phyloP scores from a whole-genome alignment of 2,888 invertebrate species.

The Anticlea derivata region DNA sequence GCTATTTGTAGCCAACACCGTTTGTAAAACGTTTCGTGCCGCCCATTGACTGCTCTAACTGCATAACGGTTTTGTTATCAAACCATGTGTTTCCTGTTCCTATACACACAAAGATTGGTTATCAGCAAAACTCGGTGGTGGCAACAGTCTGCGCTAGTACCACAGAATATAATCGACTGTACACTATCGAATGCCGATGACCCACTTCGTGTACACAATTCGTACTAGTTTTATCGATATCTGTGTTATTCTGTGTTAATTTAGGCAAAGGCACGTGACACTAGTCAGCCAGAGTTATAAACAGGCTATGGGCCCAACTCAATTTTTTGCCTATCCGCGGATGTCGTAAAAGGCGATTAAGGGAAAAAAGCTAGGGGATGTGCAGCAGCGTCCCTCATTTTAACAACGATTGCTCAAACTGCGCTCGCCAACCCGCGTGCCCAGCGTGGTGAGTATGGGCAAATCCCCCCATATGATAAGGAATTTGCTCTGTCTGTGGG shows the following conservation, averaged over 20 bases:
- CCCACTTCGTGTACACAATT: conserved; percentile 22
- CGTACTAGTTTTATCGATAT: conserved; percentile 24
- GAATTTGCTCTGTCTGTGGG: too few species aligned
- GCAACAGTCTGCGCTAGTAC: conserved; percentile 15
- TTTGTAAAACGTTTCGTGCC: conserved; percentile 4
- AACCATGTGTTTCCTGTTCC: conserved; percentile 27
- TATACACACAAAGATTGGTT: conserved; percentile 27
- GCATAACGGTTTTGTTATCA: conserved; percentile 24
- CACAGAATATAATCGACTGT: conserved; percentile 2
- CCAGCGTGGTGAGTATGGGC: too few species aligned
- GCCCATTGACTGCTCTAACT: conserved; percentile 16
- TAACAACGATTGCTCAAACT: too few species aligned
- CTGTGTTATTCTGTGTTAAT: too few species aligned
- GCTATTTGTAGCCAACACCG: too few species aligned
- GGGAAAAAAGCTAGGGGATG: too few species aligned
- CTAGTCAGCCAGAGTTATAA: neutral
- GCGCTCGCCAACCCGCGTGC: too few species aligned
- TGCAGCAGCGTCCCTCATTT: too few species aligned
- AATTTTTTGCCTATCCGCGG: too few species aligned
- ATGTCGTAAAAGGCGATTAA: too few species aligned
- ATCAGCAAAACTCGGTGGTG: conserved; percentile 24
- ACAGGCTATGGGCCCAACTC: conserved; percentile 2
- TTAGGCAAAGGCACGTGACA: conserved; percentile 5
- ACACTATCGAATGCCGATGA: conserved; percentile 21
- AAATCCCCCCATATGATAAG: too few species aligned